A percentile compares a stretch with the other conserved stretches of the same genome.
Evolutionary conservation across 1,140 invertebrate genomes (phyloP).

Genomic region (Phenacoccus solenopsis): DNA sequence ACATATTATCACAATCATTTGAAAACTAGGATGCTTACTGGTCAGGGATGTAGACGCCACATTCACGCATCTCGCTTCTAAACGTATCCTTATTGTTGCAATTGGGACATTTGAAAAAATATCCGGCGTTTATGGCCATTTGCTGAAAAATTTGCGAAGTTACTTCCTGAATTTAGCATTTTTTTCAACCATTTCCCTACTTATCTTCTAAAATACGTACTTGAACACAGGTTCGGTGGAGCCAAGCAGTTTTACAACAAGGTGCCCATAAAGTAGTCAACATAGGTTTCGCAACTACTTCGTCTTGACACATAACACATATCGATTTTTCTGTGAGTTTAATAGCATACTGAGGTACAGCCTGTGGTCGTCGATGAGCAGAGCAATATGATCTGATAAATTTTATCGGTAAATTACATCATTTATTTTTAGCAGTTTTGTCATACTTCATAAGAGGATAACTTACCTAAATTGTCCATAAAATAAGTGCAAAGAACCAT

Average conservation of each 20-base stretch:
- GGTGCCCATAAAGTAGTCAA: constrained; percentile 41
- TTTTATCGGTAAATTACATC: constrained; percentile 1
- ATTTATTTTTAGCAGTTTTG: background rate
- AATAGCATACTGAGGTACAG: constrained; percentile 31
- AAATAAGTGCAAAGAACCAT: constrained; percentile 44
- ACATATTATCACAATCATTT: no score
- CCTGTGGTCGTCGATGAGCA: constrained; percentile 43
- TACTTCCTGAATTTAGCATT: no score
- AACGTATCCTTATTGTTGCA: constrained; percentile 50
- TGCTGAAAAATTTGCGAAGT: constrained; percentile 34
- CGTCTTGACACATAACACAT: constrained; percentile 45
- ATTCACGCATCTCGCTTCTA: constrained; percentile 42
- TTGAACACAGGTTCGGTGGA: constrained; percentile 46
- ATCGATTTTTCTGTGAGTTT: constrained; percentile 27
- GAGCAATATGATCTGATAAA: constrained; percentile 45
- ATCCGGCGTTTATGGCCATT: constrained; percentile 47
- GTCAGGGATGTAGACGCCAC: constrained; percentile 50
- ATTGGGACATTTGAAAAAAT: constrained; percentile 55
- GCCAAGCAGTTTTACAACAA: constrained; percentile 48
- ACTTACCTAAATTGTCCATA: constrained; percentile 45
- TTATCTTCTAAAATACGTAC: no score
- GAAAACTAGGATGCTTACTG: constrained; percentile 41
- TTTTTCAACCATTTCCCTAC: background rate
- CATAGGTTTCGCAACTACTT: constrained; percentile 33
- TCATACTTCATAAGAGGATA: background rate